These are phyloP conservation scores for Loriculus beryllinus DNA, from an alignment of 2,797 vertebrate genomes.

Conservation along the genomic window DNA sequence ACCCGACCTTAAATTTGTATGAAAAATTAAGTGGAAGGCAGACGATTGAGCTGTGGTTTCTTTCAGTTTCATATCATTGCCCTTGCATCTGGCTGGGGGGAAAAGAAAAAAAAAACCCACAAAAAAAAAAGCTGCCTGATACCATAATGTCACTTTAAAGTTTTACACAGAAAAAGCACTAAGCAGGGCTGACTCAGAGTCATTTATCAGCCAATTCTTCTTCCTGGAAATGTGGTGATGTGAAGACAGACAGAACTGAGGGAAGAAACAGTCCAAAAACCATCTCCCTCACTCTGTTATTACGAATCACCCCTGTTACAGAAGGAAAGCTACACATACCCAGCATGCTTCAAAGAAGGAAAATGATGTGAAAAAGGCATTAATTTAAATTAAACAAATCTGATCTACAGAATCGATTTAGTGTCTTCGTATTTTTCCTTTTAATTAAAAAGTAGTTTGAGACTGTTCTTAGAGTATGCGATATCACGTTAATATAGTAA, in stretches of 20 bases:
- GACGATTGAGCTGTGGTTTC: slow-evolving; percentile 77
- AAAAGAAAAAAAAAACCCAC: neutral
- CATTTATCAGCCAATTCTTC: slow-evolving; percentile 73
- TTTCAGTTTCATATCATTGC: slow-evolving; percentile 73
- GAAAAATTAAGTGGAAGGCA: slow-evolving; percentile 82
- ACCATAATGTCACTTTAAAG: slow-evolving; percentile 74
- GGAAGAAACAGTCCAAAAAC: slow-evolving; percentile 68
- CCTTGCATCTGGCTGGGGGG: slow-evolving; percentile 53
- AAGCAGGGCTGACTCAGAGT: slow-evolving; percentile 69
- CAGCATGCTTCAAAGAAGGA: slow-evolving; percentile 70
- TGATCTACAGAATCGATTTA: slow-evolving; percentile 31
- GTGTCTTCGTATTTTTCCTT: slow-evolving; percentile 18
- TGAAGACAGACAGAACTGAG: slow-evolving; percentile 75
- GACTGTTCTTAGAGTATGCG: neutral
- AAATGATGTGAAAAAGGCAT: slow-evolving; percentile 66
- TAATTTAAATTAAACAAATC: slow-evolving; percentile 68
- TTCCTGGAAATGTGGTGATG: slow-evolving; percentile 77
- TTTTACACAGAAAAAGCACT: slow-evolving; percentile 65
- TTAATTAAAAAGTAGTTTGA: slow-evolving; percentile 54
- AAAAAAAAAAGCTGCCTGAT: slow-evolving; percentile 57
- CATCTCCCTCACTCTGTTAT: slow-evolving; percentile 73
- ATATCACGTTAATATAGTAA: neutral
- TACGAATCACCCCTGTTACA: slow-evolving; percentile 50
- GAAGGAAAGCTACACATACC: slow-evolving; percentile 48
- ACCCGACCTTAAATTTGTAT: slow-evolving; percentile 78